phyloP scores from a whole-genome alignment of 2,888 invertebrate genomes.

The Polietes domitor region DNA sequence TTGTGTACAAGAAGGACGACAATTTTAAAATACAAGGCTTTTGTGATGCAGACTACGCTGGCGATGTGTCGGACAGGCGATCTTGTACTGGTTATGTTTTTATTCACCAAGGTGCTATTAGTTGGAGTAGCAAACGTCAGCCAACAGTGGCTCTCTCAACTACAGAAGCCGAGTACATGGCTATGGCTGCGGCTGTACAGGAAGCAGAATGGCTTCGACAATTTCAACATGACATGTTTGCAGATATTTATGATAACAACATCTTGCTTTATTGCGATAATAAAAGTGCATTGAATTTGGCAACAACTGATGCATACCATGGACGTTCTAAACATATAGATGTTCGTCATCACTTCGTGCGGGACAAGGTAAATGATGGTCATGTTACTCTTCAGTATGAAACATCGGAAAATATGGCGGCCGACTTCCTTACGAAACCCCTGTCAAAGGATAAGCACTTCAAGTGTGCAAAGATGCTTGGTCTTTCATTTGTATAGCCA shows the following conservation, averaged over 20 bases:
- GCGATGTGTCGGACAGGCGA: slow-evolving; percentile 34
- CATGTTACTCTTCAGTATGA: too few species aligned
- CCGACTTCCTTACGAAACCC: too few species aligned
- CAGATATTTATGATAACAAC: too few species aligned
- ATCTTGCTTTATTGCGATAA: too few species aligned
- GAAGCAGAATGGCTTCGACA: slow-evolving; percentile 6
- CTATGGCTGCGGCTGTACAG: slow-evolving; percentile 1
- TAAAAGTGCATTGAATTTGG: slow-evolving; percentile 30
- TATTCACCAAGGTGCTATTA: slow-evolving; percentile 36
- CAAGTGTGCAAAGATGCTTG: too few species aligned
- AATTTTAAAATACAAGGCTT: slow-evolving; percentile 38
- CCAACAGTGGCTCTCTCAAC: neutral
- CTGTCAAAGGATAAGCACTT: too few species aligned
- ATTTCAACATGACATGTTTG: neutral
- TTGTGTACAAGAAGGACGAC: slow-evolving; percentile 31
- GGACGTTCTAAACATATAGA: slow-evolving; percentile 19
- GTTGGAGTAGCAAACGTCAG: slow-evolving; percentile 39
- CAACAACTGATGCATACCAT: slow-evolving; percentile 13
- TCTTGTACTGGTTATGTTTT: slow-evolving; percentile 56
- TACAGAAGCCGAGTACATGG: neutral
- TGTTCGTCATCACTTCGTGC: slow-evolving; percentile 2
- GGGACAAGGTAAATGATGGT: neutral
- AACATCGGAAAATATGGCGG: too few species aligned
- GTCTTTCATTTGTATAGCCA: too few species aligned
- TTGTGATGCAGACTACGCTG: slow-evolving; percentile 54